phyloP scores from a whole-genome alignment of 2,113 vertebrate genomes.

The Colius striatus region DNA sequence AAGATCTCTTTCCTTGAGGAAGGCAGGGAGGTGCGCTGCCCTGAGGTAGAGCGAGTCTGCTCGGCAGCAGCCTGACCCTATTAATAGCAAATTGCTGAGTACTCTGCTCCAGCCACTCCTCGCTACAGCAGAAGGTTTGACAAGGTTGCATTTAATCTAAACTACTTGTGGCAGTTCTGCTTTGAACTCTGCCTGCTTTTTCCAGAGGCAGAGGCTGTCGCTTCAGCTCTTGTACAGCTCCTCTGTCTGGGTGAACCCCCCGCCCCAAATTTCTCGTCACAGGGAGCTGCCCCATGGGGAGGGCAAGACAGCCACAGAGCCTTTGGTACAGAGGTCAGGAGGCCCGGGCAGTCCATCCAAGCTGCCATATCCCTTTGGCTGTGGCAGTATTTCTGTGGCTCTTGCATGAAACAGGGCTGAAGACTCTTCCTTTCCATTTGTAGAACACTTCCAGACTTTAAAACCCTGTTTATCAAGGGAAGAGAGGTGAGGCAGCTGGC shows the following conservation, averaged over 20 bases:
- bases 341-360: rapidly evolving
- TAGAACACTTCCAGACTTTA: background rate
- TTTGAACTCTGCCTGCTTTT: background rate
- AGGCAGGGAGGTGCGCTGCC: background rate
- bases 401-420: background rate
- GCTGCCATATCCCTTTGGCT: rapidly evolving
- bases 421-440: background rate
- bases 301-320: background rate
- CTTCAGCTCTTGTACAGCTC: background rate
- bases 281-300: background rate
- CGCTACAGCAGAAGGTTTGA: background rate
- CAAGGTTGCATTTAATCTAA: background rate
- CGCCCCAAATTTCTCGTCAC: background rate
- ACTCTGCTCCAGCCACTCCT: background rate
- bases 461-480: too few species aligned
- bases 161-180: background rate
- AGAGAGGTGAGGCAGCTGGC: too few species aligned
- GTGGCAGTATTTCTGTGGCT: background rate
- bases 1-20: background rate
- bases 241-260: background rate
- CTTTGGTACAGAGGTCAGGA: background rate
- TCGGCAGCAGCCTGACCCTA: background rate
- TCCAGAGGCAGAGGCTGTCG: background rate
- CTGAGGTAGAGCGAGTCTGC: background rate
- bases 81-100: background rate